Conservation (phyloP, 37 sponge, comb jelly and placozoan genomes). For the Cliona cf. orientalis region DNA sequence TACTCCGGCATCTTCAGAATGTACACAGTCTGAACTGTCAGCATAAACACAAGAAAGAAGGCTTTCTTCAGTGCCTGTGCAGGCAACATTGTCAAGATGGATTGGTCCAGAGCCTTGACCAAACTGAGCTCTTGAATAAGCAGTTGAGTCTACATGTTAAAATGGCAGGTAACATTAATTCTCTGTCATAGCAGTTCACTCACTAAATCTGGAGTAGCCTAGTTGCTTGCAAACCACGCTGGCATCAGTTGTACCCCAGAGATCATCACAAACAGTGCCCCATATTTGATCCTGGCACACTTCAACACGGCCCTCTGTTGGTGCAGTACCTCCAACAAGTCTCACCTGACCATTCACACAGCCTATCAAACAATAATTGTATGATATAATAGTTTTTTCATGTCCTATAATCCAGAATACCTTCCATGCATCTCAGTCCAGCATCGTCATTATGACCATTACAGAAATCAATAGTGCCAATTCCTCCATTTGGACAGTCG, state of each 20-base stretch:
- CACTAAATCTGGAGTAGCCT: neutral
- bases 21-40: neutral
- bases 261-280: slow-evolving; percentile 37
- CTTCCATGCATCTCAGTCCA: slow-evolving; percentile 3
- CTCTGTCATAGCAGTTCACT: neutral
- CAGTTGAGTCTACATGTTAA: neutral
- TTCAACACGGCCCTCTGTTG: slow-evolving; percentile 30
- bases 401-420: neutral
- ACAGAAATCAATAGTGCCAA: neutral
- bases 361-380: neutral
- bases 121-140: neutral
- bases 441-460: slow-evolving; percentile 1
- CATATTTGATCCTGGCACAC: slow-evolving; percentile 11
- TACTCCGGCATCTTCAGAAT: slow-evolving; percentile 21
- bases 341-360: slow-evolving; percentile 9
- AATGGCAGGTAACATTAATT: neutral
- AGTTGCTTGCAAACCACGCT: slow-evolving; percentile 15
- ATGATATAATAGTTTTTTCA: neutral
- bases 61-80: neutral
- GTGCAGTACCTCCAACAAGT: slow-evolving; percentile 17
- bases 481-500: slow-evolving; percentile 27
- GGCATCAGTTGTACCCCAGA: slow-evolving; percentile 12
- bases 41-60: neutral
- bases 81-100: neutral
- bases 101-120: slow-evolving; percentile 6